phyloP scores from a whole-genome alignment of 2,113 vertebrate species.

The Chionomys nivalis region DNA sequence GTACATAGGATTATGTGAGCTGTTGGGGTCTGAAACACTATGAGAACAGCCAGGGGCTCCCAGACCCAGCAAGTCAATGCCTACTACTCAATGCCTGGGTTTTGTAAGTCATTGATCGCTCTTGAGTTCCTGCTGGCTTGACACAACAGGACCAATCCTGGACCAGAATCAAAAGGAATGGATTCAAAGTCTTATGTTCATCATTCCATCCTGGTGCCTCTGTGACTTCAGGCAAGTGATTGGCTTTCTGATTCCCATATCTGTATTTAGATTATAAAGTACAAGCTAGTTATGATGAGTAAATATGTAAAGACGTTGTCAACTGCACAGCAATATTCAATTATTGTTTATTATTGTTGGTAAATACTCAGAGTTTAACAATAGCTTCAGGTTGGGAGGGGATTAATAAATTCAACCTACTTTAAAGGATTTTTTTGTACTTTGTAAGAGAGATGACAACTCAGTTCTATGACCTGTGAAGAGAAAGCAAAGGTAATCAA shows the following conservation, averaged over 20 bases:
- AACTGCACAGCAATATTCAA: not conserved
- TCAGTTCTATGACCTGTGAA: not conserved
- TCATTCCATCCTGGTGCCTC: not conserved
- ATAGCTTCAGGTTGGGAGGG: not conserved
- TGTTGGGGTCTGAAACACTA: not conserved
- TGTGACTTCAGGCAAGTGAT: not conserved
- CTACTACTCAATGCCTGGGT: not conserved
- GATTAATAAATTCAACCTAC: not conserved
- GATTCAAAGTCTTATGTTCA: not conserved
- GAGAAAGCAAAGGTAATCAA: not conserved
- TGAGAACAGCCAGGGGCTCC: not conserved
- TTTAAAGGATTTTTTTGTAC: constrained; percentile 30
- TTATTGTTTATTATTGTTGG: constrained; percentile 26
- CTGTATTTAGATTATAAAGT: not conserved
- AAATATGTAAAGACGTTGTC: constrained; percentile 27
- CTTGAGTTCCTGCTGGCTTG: not conserved
- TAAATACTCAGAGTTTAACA: not conserved
- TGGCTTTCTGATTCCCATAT: not conserved
- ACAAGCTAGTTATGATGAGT: not conserved
- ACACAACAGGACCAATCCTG: not conserved
- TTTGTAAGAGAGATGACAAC: not conserved
- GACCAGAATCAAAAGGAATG: not conserved
- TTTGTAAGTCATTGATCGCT: not conserved
- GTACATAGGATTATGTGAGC: not conserved
- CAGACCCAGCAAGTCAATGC: not conserved